A percentile compares a stretch with the other conserved stretches of the same genome.
phyloP scores from a whole-genome alignment of 53 echinoderm and acorn worm genomes.

The Patiria pectinifera region DNA sequence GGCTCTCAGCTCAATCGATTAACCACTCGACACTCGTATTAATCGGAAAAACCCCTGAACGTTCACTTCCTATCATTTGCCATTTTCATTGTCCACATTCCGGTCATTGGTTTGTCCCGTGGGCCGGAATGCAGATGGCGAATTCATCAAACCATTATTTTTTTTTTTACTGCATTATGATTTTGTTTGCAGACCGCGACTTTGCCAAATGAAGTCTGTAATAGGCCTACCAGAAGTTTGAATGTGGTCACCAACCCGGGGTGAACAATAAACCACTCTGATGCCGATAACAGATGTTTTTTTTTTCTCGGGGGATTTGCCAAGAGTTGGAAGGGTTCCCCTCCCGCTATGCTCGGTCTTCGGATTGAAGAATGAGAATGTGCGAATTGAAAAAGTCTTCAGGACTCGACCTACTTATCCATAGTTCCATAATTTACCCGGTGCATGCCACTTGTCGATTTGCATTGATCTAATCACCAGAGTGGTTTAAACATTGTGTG shows the following conservation, averaged over 20 bases:
- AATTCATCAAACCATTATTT: not conserved
- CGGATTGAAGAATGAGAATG: not conserved
- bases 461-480: too few species aligned
- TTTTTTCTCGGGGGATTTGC: not conserved
- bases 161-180: not conserved
- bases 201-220: not conserved
- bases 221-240: not conserved
- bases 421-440: too few species aligned
- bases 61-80: not conserved
- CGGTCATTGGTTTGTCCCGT: not conserved
- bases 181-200: not conserved
- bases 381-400: not conserved
- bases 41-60: not conserved
- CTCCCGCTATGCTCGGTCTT: not conserved
- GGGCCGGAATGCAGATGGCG: not conserved
- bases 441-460: too few species aligned
- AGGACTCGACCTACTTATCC: too few species aligned
- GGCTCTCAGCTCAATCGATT: not conserved
- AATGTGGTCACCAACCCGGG: not conserved
- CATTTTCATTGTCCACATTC: not conserved
- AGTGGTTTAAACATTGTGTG: too few species aligned
- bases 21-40: not conserved
- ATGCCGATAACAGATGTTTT: slow-evolving; percentile 4
- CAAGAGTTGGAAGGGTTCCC: slow-evolving; percentile 4
- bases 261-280: slow-evolving; percentile 24